Conservation (phyloP, 92 coral and sea anemone species). For the Galaxea fascicularis region DNA sequence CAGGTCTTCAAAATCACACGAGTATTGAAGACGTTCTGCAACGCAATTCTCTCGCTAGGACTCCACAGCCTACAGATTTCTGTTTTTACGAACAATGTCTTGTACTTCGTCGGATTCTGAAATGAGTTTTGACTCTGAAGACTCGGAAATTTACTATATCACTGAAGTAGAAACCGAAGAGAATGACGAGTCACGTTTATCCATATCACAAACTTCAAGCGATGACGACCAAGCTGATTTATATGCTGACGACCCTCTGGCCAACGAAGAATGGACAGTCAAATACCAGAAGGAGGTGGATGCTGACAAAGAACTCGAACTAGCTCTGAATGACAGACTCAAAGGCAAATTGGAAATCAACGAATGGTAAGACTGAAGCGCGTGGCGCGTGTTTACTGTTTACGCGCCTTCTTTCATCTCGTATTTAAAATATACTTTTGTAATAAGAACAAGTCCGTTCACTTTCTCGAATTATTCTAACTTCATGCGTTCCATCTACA, state of each 20-base stretch:
- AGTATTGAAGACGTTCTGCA: not conserved
- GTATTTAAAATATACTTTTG: not conserved
- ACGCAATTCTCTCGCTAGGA: not conserved
- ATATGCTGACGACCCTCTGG: not conserved
- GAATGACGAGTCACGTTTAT: not conserved
- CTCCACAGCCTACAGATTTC: slow-evolving; percentile 2
- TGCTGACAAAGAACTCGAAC: slow-evolving; percentile 12
- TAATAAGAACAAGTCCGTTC: not conserved
- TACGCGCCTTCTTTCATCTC: not conserved
- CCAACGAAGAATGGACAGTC: not conserved
- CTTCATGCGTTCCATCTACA: not conserved
- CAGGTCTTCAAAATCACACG: not conserved
- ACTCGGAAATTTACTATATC: not conserved
- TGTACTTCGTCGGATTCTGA: not conserved
- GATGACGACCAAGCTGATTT: slow-evolving; percentile 1
- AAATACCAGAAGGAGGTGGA: not conserved
- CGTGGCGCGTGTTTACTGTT: too few species aligned
- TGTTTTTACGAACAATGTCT: not conserved
- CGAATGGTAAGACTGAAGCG: not conserved
- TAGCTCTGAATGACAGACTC: slow-evolving; percentile 1
- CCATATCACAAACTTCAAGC: too few species aligned
- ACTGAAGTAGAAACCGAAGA: not conserved
- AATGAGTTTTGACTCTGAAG: not conserved
- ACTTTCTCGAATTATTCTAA: slow-evolving; percentile 9
- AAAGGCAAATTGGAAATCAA: not conserved